Base-by-base conservation (phyloP, 2,888 invertebrate genomes). In the Yponomeuta cagnagella region DNA sequence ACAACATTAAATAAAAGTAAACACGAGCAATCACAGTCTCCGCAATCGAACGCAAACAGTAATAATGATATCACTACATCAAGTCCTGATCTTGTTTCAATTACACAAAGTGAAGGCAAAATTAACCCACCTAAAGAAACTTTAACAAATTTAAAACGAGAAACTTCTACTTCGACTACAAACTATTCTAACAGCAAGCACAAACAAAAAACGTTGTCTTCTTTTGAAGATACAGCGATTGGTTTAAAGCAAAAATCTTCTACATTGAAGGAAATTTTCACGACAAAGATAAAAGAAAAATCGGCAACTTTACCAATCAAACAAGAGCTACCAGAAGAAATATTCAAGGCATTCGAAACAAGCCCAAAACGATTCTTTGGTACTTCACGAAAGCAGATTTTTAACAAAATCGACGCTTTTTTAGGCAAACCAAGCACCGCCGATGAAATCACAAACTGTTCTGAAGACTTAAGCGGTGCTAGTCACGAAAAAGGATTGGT, bases 311-410 rank as follows among this genome's bases (percentile, higher is more conserved):
- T 73, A 30, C 80, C 82, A 71, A 76, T 80, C 10, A 91, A 87
- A 78, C 89, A 87, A 76, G 91, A 92, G 79, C 73, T 91, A 68
- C 86, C 91, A 3, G 91, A 91, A 80, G 91, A 91, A 81, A 23
- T 92, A 10, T 91, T 88, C 70, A 90, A 88, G 80, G 92, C 91
- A 23, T 92, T 92, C 76, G 92, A 92, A 83, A 92, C 90, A 23
- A 92, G 91, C 74, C 92, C 92, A 10, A 92, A 90, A 74, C 80
- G 91, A 77, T 92, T 92, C 77, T 92, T 92, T 72, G 92, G 91
- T 1, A 91, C 91, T 48, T 92, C 91, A 68, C 82, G 91, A 75
- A 88, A 87, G 75, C 90, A 89, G 72, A 92, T 92, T 76, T 77
- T 91, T 73, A 89, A 84, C 76, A 92, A 91, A 82, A 87, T 92